These are phyloP conservation scores for Danio rerio DNA, from an alignment of 2,113 vertebrate species.

Conservation along the genomic window GRCz12tu NC_133199.1:8522501-8523000, in stretches of 20 bases:
- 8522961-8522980: constrained; percentile 96
- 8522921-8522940: constrained; percentile 95
- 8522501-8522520: not conserved
- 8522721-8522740: not conserved
- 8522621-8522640: too few species aligned
- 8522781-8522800: not conserved
- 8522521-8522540: not conserved
- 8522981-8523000: constrained; percentile 82
- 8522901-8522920: constrained; percentile 67
- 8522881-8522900: constrained; percentile 63
- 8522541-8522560: not conserved
- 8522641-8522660: too few species aligned
- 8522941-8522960: constrained; percentile 98
- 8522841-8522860: constrained; percentile 17
- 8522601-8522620: too few species aligned
- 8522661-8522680: too few species aligned
- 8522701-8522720: not conserved
- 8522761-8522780: not conserved
- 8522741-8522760: not conserved
- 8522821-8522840: not conserved
- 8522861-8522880: constrained; percentile 41
- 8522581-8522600: too few species aligned
- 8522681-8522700: not conserved
- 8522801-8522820: not conserved
- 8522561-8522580: too few species aligned